phyloP scores from a whole-genome alignment of 2,113 vertebrate genomes.

The Fulmarus glacialis region DNA sequence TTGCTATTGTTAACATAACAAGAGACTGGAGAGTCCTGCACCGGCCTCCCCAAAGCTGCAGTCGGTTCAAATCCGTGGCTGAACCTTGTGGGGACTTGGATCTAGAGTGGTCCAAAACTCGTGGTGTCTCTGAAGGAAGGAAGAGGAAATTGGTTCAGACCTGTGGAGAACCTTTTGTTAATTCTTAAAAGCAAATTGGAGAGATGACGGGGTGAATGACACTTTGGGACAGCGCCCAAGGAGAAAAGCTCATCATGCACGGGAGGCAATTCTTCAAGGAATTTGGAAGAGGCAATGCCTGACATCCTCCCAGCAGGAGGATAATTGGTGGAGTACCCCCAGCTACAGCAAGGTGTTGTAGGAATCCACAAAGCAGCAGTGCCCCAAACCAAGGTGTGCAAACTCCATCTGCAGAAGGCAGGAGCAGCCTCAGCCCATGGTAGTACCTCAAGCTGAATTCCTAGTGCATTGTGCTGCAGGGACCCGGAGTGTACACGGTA shows the following conservation, averaged over 20 bases:
- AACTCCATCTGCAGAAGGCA: background rate
- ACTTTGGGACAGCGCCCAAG: background rate
- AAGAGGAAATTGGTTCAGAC: background rate
- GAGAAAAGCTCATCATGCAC: background rate
- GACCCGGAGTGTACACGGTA: background rate
- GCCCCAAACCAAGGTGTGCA: background rate
- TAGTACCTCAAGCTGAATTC: background rate
- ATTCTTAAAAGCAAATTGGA: background rate
- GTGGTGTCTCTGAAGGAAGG: background rate
- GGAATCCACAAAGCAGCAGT: background rate
- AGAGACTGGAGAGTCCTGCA: background rate
- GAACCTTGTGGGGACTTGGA: background rate
- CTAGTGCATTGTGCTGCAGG: background rate
- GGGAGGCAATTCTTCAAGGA: background rate
- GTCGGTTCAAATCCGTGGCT: background rate
- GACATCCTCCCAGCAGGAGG: background rate
- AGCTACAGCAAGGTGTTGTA: background rate
- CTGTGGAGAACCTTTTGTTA: background rate
- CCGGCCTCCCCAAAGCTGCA: background rate
- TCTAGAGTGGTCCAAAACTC: background rate
- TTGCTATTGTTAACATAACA: constrained; percentile 40
- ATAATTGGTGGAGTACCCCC: background rate
- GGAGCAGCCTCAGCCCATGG: background rate
- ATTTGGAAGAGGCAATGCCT: background rate
- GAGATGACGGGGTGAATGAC: background rate